A percentile compares a stretch with the other conserved stretches of the same genome.
Conservation (phyloP, 2,113 vertebrate species). For the Melanerpes aurifrons region DNA sequence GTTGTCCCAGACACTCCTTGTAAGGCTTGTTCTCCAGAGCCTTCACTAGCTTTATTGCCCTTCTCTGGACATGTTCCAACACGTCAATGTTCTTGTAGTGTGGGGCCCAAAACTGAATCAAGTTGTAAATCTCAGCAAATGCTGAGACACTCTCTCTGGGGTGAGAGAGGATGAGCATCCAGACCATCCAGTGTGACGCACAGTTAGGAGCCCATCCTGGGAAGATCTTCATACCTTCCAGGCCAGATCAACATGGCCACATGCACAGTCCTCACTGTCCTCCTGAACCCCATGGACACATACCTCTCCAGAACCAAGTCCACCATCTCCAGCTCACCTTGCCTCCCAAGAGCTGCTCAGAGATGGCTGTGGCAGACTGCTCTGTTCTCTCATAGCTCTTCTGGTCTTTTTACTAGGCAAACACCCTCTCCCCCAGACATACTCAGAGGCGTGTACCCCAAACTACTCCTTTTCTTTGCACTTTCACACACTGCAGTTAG, state of each 20-base stretch:
- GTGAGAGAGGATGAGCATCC: not conserved
- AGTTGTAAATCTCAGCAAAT: too few species aligned
- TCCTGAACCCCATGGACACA: not conserved
- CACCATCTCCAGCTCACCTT: not conserved
- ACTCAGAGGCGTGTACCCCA: not conserved
- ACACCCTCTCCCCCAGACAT: not conserved
- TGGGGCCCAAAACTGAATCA: too few species aligned
- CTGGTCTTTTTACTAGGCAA: not conserved
- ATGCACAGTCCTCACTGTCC: not conserved
- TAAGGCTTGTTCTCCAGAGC: too few species aligned
- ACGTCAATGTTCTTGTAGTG: too few species aligned
- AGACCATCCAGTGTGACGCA: fast-evolving
- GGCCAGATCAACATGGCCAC: not conserved
- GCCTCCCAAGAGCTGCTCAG: not conserved
- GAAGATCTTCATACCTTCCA: not conserved
- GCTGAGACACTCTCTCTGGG: fast-evolving
- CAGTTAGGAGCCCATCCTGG: fast-evolving
- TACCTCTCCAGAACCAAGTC: not conserved
- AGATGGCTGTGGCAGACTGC: fast-evolving
- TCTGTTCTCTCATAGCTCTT: not conserved
- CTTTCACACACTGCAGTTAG: not conserved
- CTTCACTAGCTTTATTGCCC: too few species aligned
- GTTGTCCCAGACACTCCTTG: too few species aligned
- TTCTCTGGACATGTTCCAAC: too few species aligned
- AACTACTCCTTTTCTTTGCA: not conserved